phyloP scores from a whole-genome alignment of 2,113 vertebrate genomes.

The Panthera leo region DNA sequence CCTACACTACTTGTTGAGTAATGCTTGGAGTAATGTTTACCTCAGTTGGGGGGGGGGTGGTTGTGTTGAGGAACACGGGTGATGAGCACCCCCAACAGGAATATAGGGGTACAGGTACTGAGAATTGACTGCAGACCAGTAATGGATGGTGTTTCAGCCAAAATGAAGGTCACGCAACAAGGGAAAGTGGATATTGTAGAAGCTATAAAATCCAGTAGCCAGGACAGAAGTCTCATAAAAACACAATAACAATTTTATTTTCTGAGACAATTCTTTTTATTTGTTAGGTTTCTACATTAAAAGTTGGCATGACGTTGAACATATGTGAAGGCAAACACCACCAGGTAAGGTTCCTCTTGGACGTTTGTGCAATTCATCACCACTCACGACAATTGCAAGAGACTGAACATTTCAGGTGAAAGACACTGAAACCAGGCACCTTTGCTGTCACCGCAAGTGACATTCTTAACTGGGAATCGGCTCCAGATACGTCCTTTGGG shows the following conservation, averaged over 20 bases:
- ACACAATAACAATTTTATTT: neutral
- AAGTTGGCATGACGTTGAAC: neutral
- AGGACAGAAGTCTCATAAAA: neutral
- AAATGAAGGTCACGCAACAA: neutral
- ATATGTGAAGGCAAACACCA: neutral
- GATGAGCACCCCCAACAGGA: neutral
- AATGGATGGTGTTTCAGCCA: neutral
- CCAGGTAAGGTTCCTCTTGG: neutral
- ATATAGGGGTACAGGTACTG: accelerated
- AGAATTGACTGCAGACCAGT: neutral
- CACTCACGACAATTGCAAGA: neutral
- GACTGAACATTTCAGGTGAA: neutral
- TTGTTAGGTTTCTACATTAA: neutral
- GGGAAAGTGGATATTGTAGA: neutral
- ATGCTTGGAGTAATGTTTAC: neutral
- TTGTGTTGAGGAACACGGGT: accelerated
- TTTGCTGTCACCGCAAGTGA: neutral
- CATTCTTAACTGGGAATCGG: neutral
- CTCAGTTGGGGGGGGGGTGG: neutral
- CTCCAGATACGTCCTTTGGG: neutral
- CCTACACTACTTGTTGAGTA: neutral
- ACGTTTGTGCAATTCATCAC: neutral
- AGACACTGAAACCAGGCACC: neutral
- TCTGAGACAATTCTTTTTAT: neutral
- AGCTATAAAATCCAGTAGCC: neutral